Evolutionary conservation across 2,113 vertebrate species (phyloP), one percentile per base, ranked within the genome.

Genomic region (Callionymus lyra): DNA sequence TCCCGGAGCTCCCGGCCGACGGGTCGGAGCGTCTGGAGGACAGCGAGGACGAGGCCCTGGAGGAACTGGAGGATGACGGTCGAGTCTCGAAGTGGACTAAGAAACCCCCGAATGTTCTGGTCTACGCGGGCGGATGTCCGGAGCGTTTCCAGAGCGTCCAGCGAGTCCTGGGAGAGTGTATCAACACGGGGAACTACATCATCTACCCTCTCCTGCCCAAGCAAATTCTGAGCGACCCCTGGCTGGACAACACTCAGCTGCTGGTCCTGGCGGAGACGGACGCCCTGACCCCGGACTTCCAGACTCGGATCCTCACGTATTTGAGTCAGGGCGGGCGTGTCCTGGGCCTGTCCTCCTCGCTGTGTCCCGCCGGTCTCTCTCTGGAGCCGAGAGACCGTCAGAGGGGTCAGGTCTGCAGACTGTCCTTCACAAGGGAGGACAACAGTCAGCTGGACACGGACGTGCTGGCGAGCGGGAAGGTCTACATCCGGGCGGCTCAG

Each of bases 91-190:
- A 2, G 18, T 51, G 17, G 77, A 76, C 36, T 2, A 49, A 1
- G 13, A 97, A 91, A 63, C 86, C 85, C 0, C 94, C 95, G 1
- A 98, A 99, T 37, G 21, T 99, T 8, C 63, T 99, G 17, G 68
- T 99, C 49, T 97, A 88, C 19, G 77, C 90, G 1, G 89, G 86
- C 6, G 81, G 80, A 1, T 50, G 68, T 16, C 53, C 67, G 1
- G 54, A 12, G 31, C 70, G 71, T 17, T 88, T 88, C 27, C 74
- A 80, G 53, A 50, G 55, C 12, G 45, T 94, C 10, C 72, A 2
- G 0, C 59, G 72, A 0, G 10, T 90, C 0, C 78, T 99, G 19
- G 52, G 65, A 0, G 86, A 91, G 33, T 92, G 90, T 6, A 6
- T 97, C 9, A 83, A 85, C 55, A 32, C 56, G 0, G 86, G 91